Percentiles rank a stretch among this genome's conserved stretches.
Conservation (phyloP, 1,140 invertebrate genomes). For the Aphaenogaster rudis region DNA sequence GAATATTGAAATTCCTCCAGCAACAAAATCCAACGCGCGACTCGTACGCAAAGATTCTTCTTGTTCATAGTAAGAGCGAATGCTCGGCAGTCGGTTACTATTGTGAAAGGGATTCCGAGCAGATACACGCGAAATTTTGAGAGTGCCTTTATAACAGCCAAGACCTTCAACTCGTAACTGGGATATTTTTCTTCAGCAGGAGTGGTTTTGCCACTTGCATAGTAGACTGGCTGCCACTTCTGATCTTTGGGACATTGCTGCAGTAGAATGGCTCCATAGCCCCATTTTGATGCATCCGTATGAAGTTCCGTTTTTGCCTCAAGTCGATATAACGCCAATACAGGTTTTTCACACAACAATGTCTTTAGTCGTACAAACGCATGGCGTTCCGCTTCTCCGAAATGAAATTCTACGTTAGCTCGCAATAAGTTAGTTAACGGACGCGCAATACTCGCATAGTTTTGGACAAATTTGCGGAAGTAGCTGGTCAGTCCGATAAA, state of each 20-base stretch:
- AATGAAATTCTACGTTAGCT: background rate
- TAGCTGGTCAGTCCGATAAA: background rate
- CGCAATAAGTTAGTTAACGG: background rate
- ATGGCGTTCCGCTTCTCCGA: background rate
- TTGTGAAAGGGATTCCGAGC: background rate
- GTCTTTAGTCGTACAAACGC: constrained; percentile 2
- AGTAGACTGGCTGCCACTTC: background rate
- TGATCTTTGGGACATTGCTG: background rate
- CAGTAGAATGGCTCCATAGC: constrained; percentile 2
- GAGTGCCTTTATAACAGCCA: background rate
- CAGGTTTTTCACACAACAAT: background rate
- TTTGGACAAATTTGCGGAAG: background rate
- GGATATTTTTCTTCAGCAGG: background rate
- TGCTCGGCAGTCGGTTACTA: constrained; percentile 6
- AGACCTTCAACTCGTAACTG: background rate
- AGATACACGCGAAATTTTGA: background rate
- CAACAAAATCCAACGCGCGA: background rate
- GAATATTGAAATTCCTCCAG: background rate
- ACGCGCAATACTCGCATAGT: background rate
- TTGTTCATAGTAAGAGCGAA: constrained; percentile 12
- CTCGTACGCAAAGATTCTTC: background rate
- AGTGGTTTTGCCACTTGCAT: background rate
- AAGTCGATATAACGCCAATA: background rate
- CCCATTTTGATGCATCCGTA: background rate
- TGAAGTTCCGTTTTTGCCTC: background rate